phyloP scores from a whole-genome alignment of 1,140 invertebrate genomes.

The Neodiprion lecontei region DNA sequence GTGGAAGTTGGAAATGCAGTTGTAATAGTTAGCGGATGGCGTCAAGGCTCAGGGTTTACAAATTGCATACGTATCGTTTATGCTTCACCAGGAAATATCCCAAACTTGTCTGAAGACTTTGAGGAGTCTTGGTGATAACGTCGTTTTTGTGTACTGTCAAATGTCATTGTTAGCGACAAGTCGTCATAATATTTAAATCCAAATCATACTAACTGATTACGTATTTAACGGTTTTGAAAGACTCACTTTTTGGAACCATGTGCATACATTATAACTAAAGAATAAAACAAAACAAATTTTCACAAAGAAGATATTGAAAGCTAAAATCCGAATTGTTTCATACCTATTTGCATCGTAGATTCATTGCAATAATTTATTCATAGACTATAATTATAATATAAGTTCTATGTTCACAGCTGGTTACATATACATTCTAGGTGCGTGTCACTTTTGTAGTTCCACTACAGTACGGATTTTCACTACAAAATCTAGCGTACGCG shows the following conservation, averaged over 20 bases:
- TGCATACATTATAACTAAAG: too few relatives aligned
- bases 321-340: too few relatives aligned
- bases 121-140: slow-evolving; percentile 27
- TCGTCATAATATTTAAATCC: too few relatives aligned
- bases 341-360: background rate
- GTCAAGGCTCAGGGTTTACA: slow-evolving; percentile 76
- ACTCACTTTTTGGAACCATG: too few relatives aligned
- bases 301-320: too few relatives aligned
- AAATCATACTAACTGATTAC: too few relatives aligned
- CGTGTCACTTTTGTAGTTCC: background rate
- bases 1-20: slow-evolving; percentile 73
- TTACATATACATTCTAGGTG: background rate
- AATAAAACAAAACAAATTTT: too few relatives aligned
- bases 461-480: background rate
- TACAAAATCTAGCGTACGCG: background rate
- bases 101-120: slow-evolving; percentile 24
- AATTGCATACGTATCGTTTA: slow-evolving; percentile 79
- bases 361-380: slow-evolving; percentile 1
- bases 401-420: background rate
- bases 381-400: background rate
- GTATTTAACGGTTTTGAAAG: too few relatives aligned
- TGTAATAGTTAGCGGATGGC: slow-evolving; percentile 79
- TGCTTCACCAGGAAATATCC: slow-evolving; percentile 44
- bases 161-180: background rate
- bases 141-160: background rate